Evolutionary conservation across 2,888 invertebrate species (phyloP), one percentile per base, ranked within the genome.

Genomic region (Serripes groenlandicus): DNA sequence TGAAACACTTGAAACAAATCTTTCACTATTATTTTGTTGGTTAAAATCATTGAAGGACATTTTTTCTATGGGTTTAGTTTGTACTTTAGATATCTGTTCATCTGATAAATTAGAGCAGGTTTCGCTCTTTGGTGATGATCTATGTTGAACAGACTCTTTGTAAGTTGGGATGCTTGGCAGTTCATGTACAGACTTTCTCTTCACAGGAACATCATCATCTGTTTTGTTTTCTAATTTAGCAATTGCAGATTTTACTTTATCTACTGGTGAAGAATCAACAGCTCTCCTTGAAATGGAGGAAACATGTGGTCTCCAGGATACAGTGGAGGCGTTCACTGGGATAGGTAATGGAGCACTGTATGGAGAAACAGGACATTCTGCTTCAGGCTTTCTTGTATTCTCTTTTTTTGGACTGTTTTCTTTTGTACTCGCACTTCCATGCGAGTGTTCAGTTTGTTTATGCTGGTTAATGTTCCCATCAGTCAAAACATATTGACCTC

Each of bases 241-340:
- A 37, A 85, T 52, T 5, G 64, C 74, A 42, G 73, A 52, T 64
- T 68, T 78, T 3, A 83, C 86, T 83, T 56, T 83, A n/a, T 30
- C 37, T 21, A 72, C 49, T 21, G 78, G 74, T 5, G 78, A 42
- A 15, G 56, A 52, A 62, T 83, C 81, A 21, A 68, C 70, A 34
- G 35, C 37, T 34, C 56, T 74, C n/a, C 73, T 34, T 35, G 56
- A 75, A n/a, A 23, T 32, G 5, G 42, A n/a, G 11, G 70, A 26
- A 9, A 23, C 28, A 11, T 1, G 28, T 11, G 56, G 11, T 56
- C 18, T 11, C 11, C 23, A 26, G 23, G 23, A n/a, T 11, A 56
- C 23, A n/a, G 56, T 56, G 21, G 56, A 56, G 21, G 56, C 56
- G 23, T 56, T 56, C 56, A 56, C 56, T 5, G 56, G 56, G 21